Base-by-base conservation (phyloP, 2,888 invertebrate genomes). In the Lithophane ornitopus region DNA sequence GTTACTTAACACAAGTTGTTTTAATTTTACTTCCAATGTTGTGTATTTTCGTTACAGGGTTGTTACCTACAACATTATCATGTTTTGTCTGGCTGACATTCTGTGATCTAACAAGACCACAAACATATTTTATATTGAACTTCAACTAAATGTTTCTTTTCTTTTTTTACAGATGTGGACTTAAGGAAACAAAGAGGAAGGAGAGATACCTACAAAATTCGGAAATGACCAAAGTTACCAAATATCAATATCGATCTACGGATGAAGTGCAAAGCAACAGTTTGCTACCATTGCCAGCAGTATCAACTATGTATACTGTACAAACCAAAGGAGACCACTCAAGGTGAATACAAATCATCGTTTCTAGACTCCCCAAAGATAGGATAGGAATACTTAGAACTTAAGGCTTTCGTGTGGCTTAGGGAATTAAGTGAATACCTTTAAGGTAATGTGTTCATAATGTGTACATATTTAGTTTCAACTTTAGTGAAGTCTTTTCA, bases 331-430 rank as follows among this genome's bases (percentile, higher is more conserved):
- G 80, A 85, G 72, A 80, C 70, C 54, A 71, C 87, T 69, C 70
- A 74, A 93, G 92, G 91, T 91, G 91, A 92, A 87, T 83, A 66
- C 61, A 62, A 81, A 84, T 63, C 26, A 84, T 80, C 61, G 82
- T 86, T 91, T 89, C 89, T 93, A 93, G 89, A 90, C 82, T 81
- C 85, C 84, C 93, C 92, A 94, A 94, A 94, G 93, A 93, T 94
- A 94, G 88, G 70, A 84, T 94, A 94, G 87, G 86, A 28, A 84
- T 87, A 87, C 77, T 82, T 93, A 90, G 89, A 82, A 81, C 71
- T 80, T 85, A 84, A 84, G 82, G 87, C 72, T 89, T 88, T 88
- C 78, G 87, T 87, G 82, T 89, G 84, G 71, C 78, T 70, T 85
- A 84, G 79, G 80, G 75, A 79, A 78, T 69, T 70, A 68, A 78